phyloP scores from a whole-genome alignment of 2,888 invertebrate species.

The Bellardia pandia region DNA sequence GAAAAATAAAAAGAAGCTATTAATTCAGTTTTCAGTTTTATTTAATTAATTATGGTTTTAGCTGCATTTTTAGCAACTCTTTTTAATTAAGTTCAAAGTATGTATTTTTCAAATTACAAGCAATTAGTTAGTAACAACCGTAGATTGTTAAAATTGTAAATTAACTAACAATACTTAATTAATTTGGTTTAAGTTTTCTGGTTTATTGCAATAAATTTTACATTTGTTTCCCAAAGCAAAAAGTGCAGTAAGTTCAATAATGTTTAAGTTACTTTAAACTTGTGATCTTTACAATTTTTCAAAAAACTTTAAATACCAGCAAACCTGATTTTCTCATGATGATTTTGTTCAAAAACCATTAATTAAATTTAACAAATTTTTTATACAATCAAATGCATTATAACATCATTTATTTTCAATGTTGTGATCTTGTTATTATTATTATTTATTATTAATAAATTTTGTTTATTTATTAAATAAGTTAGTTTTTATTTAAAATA shows the following conservation, averaged over 20 bases:
- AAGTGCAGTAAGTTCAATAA: neutral
- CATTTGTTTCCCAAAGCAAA: neutral
- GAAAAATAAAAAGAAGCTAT: neutral
- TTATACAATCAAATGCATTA: neutral
- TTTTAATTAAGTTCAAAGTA: constrained; percentile 67
- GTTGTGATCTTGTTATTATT: constrained; percentile 38
- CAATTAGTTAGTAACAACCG: constrained; percentile 30
- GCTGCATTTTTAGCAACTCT: constrained; percentile 43
- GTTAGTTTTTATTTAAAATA: no score
- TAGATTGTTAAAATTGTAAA: neutral
- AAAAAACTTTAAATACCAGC: neutral
- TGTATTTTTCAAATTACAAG: constrained; percentile 30
- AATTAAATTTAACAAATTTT: constrained; percentile 16
- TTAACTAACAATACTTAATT: neutral
- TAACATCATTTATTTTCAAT: neutral
- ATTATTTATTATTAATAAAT: neutral
- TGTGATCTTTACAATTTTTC: neutral
- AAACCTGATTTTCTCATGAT: constrained; percentile 20
- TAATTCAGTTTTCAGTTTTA: constrained; percentile 24
- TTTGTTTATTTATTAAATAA: neutral
- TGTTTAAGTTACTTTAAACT: neutral
- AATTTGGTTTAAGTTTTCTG: neutral
- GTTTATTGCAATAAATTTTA: neutral
- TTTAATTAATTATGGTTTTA: constrained; percentile 55
- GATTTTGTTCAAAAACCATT: neutral